Conservation (phyloP, 2,797 vertebrate species). For the Fistularia tabacaria region DNA sequence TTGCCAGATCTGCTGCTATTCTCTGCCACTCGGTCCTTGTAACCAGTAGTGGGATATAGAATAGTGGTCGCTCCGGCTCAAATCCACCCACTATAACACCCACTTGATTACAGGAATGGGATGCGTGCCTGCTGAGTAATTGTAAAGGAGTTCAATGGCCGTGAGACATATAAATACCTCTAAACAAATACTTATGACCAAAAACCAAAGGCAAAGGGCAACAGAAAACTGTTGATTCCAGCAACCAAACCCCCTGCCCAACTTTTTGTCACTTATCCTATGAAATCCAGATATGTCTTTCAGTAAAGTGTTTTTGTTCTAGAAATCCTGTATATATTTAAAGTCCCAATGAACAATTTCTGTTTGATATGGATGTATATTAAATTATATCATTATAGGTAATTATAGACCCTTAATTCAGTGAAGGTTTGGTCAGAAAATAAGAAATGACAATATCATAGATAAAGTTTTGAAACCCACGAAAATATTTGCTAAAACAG, state of each 20-base stretch:
- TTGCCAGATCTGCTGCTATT: slow-evolving; percentile 57
- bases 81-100: slow-evolving; percentile 76
- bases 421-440: slow-evolving; percentile 7
- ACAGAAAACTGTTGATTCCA: slow-evolving; percentile 63
- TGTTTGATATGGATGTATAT: too few species aligned
- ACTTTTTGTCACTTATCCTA: too few species aligned
- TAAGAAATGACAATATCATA: background rate
- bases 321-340: too few species aligned
- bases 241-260: slow-evolving; percentile 52
- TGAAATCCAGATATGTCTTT: too few species aligned
- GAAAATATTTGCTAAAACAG: background rate
- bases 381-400: too few species aligned
- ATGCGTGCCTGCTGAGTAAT: slow-evolving; percentile 77
- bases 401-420: too few species aligned
- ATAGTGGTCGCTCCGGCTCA: slow-evolving; percentile 70
- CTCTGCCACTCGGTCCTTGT: slow-evolving; percentile 66
- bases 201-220: slow-evolving; percentile 73
- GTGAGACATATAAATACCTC: slow-evolving; percentile 69
- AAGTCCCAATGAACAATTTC: too few species aligned
- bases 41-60: slow-evolving; percentile 66
- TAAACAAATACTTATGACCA: slow-evolving; percentile 72
- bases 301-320: too few species aligned
- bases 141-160: slow-evolving; percentile 74
- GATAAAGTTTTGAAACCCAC: slow-evolving; percentile 3
- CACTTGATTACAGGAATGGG: slow-evolving; percentile 75